Conservation (phyloP, 2,113 vertebrate genomes). For the Egretta garzetta region DNA sequence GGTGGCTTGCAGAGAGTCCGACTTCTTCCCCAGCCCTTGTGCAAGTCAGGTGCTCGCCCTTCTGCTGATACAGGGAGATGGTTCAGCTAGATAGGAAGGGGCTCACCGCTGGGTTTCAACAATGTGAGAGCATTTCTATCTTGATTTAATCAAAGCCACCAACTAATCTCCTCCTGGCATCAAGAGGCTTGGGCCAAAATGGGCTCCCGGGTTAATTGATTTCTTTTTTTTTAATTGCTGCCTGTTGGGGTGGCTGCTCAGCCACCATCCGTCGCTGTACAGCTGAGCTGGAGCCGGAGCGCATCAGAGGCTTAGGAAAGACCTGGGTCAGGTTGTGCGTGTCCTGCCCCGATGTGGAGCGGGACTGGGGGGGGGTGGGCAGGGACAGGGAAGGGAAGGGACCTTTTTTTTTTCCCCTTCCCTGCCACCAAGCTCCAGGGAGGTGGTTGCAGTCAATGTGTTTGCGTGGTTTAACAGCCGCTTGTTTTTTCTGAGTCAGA, state of each 20-base stretch:
- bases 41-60: not conserved
- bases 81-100: not conserved
- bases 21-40: not conserved
- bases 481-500: not conserved
- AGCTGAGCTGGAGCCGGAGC: conserved; percentile 19
- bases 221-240: conserved; percentile 45
- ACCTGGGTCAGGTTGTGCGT: not conserved
- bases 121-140: not conserved
- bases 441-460: not conserved
- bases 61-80: not conserved
- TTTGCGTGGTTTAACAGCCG: not conserved
- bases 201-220: conserved; percentile 49
- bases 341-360: not conserved
- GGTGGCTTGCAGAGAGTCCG: not conserved
- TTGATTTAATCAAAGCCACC: conserved; percentile 21
- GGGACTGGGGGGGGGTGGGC: not conserved
- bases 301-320: not conserved
- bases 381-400: not conserved
- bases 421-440: not conserved
- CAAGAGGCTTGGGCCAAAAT: not conserved
- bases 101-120: not conserved
- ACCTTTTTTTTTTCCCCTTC: not conserved
- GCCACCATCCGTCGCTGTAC: not conserved
- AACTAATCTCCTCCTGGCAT: conserved; percentile 64
- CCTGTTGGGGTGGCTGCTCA: conserved; percentile 21